Evolutionary conservation across 1,140 invertebrate genomes (phyloP).

Genomic region (Pseudomyrmex cubaensis): DNA sequence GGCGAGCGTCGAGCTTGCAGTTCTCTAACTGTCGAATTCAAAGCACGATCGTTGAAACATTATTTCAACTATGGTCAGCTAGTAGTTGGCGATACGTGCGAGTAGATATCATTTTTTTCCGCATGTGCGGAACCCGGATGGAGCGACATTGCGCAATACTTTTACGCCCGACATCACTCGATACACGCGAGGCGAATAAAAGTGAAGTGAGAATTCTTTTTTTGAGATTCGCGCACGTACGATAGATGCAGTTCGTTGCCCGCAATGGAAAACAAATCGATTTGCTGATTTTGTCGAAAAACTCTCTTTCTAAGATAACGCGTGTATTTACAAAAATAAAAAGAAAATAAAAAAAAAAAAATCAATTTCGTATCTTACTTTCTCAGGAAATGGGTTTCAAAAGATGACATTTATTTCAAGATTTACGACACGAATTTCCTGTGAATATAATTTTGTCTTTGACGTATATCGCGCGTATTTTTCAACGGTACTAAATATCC

Average conservation of each 20-base stretch:
- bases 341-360: no score
- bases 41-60: conserved; percentile 52
- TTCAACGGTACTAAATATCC: conserved; percentile 22
- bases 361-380: no score
- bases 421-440: conserved; percentile 7
- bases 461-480: conserved; percentile 3
- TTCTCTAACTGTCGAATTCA: conserved; percentile 38
- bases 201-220: conserved; percentile 72
- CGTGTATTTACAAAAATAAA: no score
- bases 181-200: conserved; percentile 62
- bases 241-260: background rate
- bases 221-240: conserved; percentile 63
- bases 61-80: conserved; percentile 50
- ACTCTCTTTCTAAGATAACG: background rate
- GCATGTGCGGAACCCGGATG: conserved; percentile 60
- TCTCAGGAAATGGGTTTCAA: no score
- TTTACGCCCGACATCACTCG: conserved; percentile 73
- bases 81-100: conserved; percentile 26
- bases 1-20: conserved; percentile 28
- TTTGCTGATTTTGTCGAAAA: background rate
- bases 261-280: conserved; percentile 16
- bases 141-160: conserved; percentile 55
- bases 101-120: conserved; percentile 64
- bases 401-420: background rate
- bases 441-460: conserved; percentile 22